phyloP scores from a whole-genome alignment of 2,888 invertebrate genomes.

The Pimpla rufipes region DNA sequence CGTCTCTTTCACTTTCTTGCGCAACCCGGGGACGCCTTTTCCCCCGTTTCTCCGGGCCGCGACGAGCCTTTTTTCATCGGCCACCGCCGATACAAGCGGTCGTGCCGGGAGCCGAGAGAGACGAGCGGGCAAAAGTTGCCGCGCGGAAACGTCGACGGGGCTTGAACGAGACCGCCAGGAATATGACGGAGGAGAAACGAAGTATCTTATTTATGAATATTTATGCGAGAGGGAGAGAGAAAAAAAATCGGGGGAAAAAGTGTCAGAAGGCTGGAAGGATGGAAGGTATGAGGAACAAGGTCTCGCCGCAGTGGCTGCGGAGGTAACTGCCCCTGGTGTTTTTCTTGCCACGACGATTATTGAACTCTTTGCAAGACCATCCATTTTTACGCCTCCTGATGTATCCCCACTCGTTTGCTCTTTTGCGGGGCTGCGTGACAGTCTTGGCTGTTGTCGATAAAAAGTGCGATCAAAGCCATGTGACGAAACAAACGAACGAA shows the following conservation, averaged over 20 bases:
- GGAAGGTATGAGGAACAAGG: constrained; percentile 18
- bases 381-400: neutral
- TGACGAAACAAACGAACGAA: neutral
- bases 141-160: constrained; percentile 51
- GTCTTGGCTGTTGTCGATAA: neutral
- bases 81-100: constrained; percentile 28
- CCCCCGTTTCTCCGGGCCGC: neutral
- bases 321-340: constrained; percentile 37
- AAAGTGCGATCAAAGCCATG: neutral
- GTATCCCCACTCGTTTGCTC: neutral
- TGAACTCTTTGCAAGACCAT: neutral
- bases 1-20: constrained; percentile 61
- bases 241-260: constrained; percentile 24
- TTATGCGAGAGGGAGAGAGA: constrained; percentile 73
- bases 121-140: constrained; percentile 19
- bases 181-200: constrained; percentile 70
- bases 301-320: constrained; percentile 3
- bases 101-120: constrained; percentile 40
- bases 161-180: constrained; percentile 49
- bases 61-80: constrained; percentile 14
- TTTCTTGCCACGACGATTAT: constrained; percentile 27
- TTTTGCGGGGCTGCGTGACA: neutral
- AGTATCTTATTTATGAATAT: constrained; percentile 83
- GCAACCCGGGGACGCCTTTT: constrained; percentile 17
- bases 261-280: neutral